phyloP scores from a whole-genome alignment of 2,888 invertebrate species.

The Agrotis clavis region DNA sequence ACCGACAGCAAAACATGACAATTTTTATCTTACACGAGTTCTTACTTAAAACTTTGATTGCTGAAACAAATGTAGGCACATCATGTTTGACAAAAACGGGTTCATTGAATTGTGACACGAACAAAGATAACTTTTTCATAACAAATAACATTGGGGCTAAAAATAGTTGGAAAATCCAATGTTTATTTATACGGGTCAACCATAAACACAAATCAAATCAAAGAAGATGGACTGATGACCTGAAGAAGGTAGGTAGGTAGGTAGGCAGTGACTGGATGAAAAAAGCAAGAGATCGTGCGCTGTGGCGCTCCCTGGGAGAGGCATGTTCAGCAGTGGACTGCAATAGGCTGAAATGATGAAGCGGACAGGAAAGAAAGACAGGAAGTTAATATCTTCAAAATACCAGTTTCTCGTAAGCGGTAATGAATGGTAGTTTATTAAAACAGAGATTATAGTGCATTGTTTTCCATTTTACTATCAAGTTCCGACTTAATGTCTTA shows the following conservation, averaged over 20 bases:
- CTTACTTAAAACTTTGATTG: conserved; percentile 18
- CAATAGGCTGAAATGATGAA: too few relatives aligned
- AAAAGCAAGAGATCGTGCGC: too few relatives aligned
- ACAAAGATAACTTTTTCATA: conserved; percentile 2
- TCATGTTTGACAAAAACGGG: conserved; percentile 13
- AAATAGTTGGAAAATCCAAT: not conserved
- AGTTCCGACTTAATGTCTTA: conserved; percentile 24
- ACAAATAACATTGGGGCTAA: not conserved
- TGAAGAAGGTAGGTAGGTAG: too few relatives aligned
- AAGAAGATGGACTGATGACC: too few relatives aligned
- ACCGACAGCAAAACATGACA: conserved; percentile 47
- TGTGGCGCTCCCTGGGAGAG: too few relatives aligned
- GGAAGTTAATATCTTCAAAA: conserved; percentile 21
- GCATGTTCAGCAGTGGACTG: too few relatives aligned
- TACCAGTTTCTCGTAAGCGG: conserved; percentile 19
- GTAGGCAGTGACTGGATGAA: too few relatives aligned
- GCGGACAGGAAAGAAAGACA: not conserved
- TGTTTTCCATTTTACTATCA: conserved; percentile 32
- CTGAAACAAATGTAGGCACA: conserved; percentile 11
- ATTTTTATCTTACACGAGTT: conserved; percentile 41
- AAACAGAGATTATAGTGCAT: conserved; percentile 5
- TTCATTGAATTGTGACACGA: conserved; percentile 29
- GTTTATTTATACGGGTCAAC: too few relatives aligned
- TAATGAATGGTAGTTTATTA: conserved; percentile 19
- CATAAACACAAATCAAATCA: too few relatives aligned